Evolutionary conservation across 2,888 invertebrate species (phyloP), one percentile per base, ranked within the genome.

Genomic region (Xestia ashworthii): DNA sequence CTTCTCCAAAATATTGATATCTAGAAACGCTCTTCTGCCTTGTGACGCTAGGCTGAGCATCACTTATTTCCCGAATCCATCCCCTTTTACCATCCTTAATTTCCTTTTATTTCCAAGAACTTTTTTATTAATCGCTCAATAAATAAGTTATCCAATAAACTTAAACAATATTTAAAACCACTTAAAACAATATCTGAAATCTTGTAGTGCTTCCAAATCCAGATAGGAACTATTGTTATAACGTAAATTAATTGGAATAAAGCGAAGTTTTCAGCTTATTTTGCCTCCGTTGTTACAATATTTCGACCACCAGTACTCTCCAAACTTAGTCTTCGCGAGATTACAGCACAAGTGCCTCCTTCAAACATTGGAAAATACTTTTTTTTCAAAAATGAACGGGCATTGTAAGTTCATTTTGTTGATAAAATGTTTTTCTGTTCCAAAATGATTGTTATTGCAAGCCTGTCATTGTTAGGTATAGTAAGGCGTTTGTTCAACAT

Each of bases 231-330:
- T 86, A 68, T 77, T 83, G 73, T 80, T 83, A 72, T 76, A 79
- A 78, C 79, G 74, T 70, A 83, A 50, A 78, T 60, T 80, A 87
- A 86, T 84, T 86, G 85, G 84, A 84, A 48, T 65, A 76, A 71
- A 74, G 81, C 85, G 84, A 87, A 87, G 73, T 79, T 81, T 64
- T 64, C 46, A 78, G 72, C 62, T 74, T 79, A 72, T 82, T 81
- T 76, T 77, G 71, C 82, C 65, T 71, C 76, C 25, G 76, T 66
- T 66, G 78, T 71, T 73, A 72, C 73, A 81, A 81, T 87, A 84
- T 86, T 87, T 87, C 69, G 81, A 84, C 81, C 76, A 67, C 68
- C 60, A 80, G 87, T 44, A 53, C 76, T 76, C 80, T 77, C 67
- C 46, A 84, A 86, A 86, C 71, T 87, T 87, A 70, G 81, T 70